Conservation (phyloP, 1,140 invertebrate genomes). For the Diachasma alloeum region DNA sequence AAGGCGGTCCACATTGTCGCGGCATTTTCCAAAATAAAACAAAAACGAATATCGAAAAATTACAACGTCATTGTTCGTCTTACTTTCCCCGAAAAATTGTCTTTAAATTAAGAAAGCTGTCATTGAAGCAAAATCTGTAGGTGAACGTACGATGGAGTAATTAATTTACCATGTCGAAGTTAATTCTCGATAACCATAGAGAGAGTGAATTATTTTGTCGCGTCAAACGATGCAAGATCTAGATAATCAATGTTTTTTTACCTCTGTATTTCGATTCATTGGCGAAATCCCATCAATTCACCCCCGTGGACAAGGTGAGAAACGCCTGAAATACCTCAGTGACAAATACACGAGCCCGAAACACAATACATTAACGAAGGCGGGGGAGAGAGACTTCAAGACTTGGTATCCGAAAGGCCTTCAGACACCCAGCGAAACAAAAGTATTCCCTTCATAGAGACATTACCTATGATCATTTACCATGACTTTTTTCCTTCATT, state of each 20-base stretch:
- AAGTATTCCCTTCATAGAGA: conserved; percentile 9
- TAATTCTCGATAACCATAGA: neutral
- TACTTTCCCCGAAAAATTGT: too few relatives aligned
- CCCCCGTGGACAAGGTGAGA: neutral
- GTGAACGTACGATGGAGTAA: too few relatives aligned
- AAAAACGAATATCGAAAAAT: too few relatives aligned
- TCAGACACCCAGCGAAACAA: neutral
- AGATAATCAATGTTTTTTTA: neutral
- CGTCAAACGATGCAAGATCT: neutral
- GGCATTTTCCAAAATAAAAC: too few relatives aligned
- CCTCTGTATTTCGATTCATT: neutral
- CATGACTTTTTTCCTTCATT: neutral
- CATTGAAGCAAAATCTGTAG: too few relatives aligned
- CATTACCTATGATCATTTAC: conserved; percentile 1
- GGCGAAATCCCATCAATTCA: neutral
- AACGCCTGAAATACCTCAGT: conserved; percentile 23
- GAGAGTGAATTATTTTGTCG: neutral
- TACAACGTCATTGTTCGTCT: too few relatives aligned
- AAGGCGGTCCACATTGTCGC: too few relatives aligned
- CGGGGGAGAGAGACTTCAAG: neutral
- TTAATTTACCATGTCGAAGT: neutral
- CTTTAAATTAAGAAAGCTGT: too few relatives aligned
- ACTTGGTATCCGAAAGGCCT: neutral
- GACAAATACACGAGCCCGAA: conserved; percentile 25
- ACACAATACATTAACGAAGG: conserved; percentile 17